These are phyloP conservation scores for Orthonevra nobilis DNA, from an alignment of 2,888 invertebrate genomes.

Conservation along the genomic window DNA sequence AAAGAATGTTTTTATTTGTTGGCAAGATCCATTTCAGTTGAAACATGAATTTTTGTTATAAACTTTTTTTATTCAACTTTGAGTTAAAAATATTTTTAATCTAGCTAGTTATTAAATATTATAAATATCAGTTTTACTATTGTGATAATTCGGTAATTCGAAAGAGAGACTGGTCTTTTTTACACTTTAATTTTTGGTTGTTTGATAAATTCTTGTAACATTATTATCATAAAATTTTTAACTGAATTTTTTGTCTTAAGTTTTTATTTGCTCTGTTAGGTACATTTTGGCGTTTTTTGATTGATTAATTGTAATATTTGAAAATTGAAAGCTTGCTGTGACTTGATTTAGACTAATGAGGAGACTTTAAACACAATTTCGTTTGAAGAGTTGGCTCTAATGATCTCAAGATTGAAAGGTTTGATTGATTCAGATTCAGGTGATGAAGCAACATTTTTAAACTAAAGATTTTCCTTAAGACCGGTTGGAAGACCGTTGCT, in stretches of 20 bases:
- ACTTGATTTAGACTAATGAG: conserved; percentile 46
- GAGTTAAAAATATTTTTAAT: conserved; percentile 7
- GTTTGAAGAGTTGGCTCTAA: no score
- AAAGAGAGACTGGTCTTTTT: conserved; percentile 27
- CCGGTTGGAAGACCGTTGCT: no score
- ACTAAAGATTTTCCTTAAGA: no score
- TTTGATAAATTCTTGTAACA: conserved; percentile 35
- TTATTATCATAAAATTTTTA: background rate
- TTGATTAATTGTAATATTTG: conserved; percentile 31
- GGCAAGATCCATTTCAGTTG: conserved; percentile 19
- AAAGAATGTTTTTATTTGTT: conserved; percentile 7
- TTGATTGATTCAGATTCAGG: no score
- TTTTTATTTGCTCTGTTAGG: conserved; percentile 43
- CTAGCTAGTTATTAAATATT: conserved; percentile 2
- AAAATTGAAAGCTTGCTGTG: conserved; percentile 16
- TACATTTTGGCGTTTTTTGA: conserved; percentile 66
- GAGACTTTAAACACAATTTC: no score
- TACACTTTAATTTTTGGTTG: conserved; percentile 7
- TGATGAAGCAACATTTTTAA: no score
- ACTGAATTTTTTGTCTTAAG: background rate
- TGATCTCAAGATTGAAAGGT: no score
- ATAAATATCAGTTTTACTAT: conserved; percentile 11
- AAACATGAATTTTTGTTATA: background rate
- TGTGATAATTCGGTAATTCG: conserved; percentile 7
- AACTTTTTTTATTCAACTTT: background rate